Conservation (phyloP, 2,888 invertebrate species). For the Drosophila helvetica region DNA sequence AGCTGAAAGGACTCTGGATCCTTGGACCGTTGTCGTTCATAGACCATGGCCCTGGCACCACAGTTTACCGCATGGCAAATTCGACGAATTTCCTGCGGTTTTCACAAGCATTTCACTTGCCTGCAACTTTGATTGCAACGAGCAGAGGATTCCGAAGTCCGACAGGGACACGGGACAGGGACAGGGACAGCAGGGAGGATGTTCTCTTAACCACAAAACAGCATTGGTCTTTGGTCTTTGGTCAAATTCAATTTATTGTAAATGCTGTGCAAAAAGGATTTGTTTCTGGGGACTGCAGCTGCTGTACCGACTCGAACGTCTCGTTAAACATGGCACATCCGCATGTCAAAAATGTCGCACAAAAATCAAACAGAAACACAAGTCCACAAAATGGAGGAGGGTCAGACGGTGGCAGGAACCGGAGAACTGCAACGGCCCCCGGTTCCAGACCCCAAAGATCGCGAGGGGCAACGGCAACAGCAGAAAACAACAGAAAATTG, state of each 20-base stretch:
- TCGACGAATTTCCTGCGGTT: slow-evolving; percentile 80
- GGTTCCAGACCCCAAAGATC: slow-evolving; percentile 2
- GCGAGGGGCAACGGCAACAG: slow-evolving; percentile 3
- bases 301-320: slow-evolving; percentile 15
- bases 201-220: slow-evolving; percentile 63
- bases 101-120: slow-evolving; percentile 66
- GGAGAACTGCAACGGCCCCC: not conserved
- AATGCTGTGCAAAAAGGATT: slow-evolving; percentile 68
- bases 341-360: slow-evolving; percentile 80
- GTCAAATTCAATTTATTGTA: slow-evolving; percentile 78
- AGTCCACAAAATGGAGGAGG: slow-evolving; percentile 37
- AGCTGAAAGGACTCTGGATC: not conserved
- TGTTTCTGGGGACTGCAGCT: slow-evolving; percentile 60
- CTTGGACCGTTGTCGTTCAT: slow-evolving; percentile 17
- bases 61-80: slow-evolving; percentile 78
- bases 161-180: not conserved
- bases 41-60: slow-evolving; percentile 51
- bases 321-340: slow-evolving; percentile 78
- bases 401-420: slow-evolving; percentile 30
- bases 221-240: slow-evolving; percentile 79
- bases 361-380: slow-evolving; percentile 66
- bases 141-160: not conserved
- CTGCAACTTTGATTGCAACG: slow-evolving; percentile 64
- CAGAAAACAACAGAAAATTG: not conserved
- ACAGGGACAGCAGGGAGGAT: not conserved